Percentiles rank a stretch among this genome's conserved stretches.
phyloP scores from a whole-genome alignment of 1,140 invertebrate genomes.

The Tribolium madens region DNA sequence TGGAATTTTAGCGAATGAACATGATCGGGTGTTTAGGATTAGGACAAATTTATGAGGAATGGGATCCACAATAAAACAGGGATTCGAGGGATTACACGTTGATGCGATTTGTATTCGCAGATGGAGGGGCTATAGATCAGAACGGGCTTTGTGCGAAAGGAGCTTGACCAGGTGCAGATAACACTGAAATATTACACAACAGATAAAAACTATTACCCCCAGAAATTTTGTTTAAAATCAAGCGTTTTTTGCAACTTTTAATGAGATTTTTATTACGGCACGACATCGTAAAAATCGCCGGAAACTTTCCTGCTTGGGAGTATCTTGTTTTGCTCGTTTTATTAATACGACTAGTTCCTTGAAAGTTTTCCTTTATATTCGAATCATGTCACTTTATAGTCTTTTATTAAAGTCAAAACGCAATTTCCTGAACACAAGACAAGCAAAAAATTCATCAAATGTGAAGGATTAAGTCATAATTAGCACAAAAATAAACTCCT shows the following conservation, averaged over 20 bases:
- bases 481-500: too few relatives aligned
- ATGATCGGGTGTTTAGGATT: slow-evolving; percentile 14
- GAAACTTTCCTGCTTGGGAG: not conserved
- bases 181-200: slow-evolving; percentile 9
- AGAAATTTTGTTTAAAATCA: too few relatives aligned
- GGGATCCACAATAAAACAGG: slow-evolving; percentile 25
- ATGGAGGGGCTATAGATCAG: slow-evolving; percentile 13
- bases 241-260: not conserved
- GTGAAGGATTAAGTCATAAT: too few relatives aligned
- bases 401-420: too few relatives aligned
- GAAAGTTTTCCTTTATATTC: not conserved
- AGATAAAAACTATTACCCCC: not conserved
- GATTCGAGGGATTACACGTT: slow-evolving; percentile 3
- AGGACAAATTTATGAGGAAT: slow-evolving; percentile 28
- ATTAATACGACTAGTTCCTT: not conserved
- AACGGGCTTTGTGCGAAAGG: not conserved
- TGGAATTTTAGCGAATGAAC: not conserved
- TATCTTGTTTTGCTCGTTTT: not conserved
- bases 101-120: slow-evolving; percentile 30
- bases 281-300: not conserved
- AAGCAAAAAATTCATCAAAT: too few relatives aligned
- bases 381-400: not conserved
- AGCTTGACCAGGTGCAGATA: slow-evolving; percentile 25
- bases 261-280: not conserved
- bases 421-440: too few relatives aligned